These are phyloP conservation scores for Diorhabda sublineata DNA, from an alignment of 1,140 invertebrate genomes.

Conservation along the genomic window DNA sequence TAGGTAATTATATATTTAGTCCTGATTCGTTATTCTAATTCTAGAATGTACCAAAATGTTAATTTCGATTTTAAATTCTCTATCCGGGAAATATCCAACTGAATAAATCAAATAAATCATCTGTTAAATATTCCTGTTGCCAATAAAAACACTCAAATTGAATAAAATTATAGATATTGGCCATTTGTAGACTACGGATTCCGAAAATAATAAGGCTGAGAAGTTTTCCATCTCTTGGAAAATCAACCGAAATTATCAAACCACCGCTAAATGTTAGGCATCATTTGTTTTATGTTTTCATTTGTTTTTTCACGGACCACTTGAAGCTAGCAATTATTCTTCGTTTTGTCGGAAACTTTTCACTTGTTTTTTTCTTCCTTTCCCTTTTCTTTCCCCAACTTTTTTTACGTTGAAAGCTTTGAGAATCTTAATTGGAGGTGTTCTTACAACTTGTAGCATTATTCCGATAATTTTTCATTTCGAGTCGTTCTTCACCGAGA, in stretches of 20 bases:
- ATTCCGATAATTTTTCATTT: slow-evolving; percentile 39
- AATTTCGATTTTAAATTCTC: too few species aligned
- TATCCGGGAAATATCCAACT: background rate
- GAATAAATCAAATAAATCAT: slow-evolving; percentile 19
- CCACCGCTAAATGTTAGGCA: slow-evolving; percentile 39
- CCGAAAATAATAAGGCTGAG: slow-evolving; percentile 35
- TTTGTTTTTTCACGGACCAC: slow-evolving; percentile 43
- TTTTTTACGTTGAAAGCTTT: background rate
- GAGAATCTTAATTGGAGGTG: slow-evolving; percentile 32
- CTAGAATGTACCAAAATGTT: too few species aligned
- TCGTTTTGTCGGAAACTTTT: slow-evolving; percentile 34
- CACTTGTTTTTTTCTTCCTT: slow-evolving; percentile 18
- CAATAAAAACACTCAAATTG: slow-evolving; percentile 42
- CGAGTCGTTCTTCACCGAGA: slow-evolving; percentile 18
- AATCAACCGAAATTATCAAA: slow-evolving; percentile 39
- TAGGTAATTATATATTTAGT: too few species aligned
- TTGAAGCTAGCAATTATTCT: slow-evolving; percentile 44
- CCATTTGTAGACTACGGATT: slow-evolving; percentile 37
- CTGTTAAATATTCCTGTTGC: slow-evolving; percentile 20
- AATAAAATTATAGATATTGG: slow-evolving; percentile 44
- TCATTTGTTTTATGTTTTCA: slow-evolving; percentile 46
- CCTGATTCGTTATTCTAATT: too few species aligned
- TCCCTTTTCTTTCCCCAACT: background rate
- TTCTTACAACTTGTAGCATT: slow-evolving; percentile 34
- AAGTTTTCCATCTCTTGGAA: slow-evolving; percentile 26